A percentile compares a stretch with the other conserved stretches of the same genome.
These are phyloP conservation scores for Quadriops clusia DNA, from an alignment of 2,888 invertebrate species.

Conservation along the genomic window DNA sequence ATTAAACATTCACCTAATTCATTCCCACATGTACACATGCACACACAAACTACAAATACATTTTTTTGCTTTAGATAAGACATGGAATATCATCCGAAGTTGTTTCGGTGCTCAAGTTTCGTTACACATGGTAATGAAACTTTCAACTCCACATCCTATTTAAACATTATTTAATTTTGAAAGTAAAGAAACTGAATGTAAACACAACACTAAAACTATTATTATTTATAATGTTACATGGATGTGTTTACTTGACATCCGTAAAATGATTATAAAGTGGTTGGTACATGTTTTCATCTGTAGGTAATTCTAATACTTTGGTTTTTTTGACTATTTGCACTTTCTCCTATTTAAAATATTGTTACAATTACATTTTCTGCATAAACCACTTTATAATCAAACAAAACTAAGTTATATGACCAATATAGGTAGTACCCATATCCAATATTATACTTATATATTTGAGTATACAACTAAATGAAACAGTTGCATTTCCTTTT, in stretches of 20 bases:
- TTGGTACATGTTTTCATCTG: constrained; percentile 7
- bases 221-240: constrained; percentile 17
- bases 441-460: constrained; percentile 23
- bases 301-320: constrained; percentile 17
- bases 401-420: constrained; percentile 14
- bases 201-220: constrained; percentile 15
- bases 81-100: no score
- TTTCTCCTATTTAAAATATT: constrained; percentile 11
- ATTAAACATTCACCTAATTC: no score
- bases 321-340: constrained; percentile 21
- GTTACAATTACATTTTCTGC: no score
- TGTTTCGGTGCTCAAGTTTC: no score
- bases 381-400: constrained; percentile 17
- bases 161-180: no score
- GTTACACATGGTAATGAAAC: no score
- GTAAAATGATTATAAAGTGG: constrained; percentile 18
- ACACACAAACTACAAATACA: no score
- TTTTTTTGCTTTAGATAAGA: no score
- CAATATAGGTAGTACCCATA: constrained; percentile 21
- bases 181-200: no score
- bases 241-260: constrained; percentile 13
- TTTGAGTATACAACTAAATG: constrained; percentile 20
- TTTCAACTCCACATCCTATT: no score
- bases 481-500: constrained; percentile 14
- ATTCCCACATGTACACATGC: no score